Evolutionary conservation across 2,888 invertebrate species (phyloP), one percentile per base, ranked within the genome.

Genomic region (Brenthis daphne): DNA sequence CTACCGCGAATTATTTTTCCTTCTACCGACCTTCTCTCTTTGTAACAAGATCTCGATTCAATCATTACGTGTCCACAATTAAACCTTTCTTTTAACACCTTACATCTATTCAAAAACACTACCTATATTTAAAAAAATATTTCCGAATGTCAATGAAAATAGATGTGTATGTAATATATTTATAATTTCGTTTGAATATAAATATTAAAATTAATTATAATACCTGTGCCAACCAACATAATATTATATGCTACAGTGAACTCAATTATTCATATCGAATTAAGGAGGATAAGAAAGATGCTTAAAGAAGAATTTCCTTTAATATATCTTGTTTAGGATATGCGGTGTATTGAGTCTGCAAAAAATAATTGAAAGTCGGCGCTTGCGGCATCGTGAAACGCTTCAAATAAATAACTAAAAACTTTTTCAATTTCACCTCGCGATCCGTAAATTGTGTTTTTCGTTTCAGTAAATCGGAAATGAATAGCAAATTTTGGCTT

Each of bases 341-440:
- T 57, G 60, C 63, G 63, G 78, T 79, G 82, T 82, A 86, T 82
- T 78, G 78, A 80, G 77, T 74, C 77, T 77, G 78, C 78, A 83
- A 84, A 86, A 87, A 88, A 87, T 86, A 88, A 86, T 87, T 87
- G 85, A 86, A 87, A 83, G 82, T 81, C 54, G 29, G 66, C 53
- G 82, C 83, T 84, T 78, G 79, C 81, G 82, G 84, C 84, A 80
- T 80, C 79, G 81, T 77, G 82, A 85, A 85, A 83, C 84, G 86
- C 76, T 87, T 82, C 85, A 88, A 89, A 90, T 91, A 90, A 90
- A 90, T 90, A 90, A 90, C 87, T 84, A 84, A 82, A 90, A 91
- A 91, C 89, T 91, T 91, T 91, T 91, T 91, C 90, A 91, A 90
- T 91, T 90, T 90, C 88, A 89, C 84, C 86, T 85, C 81, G 77